Evolutionary conservation across 1,140 invertebrate species (phyloP).

Genomic region (Temnothorax longispinosus): DNA sequence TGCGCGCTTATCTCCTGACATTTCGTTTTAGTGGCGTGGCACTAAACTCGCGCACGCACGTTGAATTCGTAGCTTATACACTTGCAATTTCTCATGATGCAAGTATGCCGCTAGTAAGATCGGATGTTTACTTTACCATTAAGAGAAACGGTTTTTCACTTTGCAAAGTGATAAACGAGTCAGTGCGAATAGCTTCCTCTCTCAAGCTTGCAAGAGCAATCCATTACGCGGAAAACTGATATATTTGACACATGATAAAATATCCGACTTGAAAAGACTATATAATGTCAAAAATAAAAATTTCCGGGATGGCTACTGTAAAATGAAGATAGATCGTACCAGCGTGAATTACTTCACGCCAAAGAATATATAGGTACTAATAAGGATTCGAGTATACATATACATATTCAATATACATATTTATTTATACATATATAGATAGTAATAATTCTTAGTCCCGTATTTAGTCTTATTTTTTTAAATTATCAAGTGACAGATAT

Average conservation of each 20-base stretch:
- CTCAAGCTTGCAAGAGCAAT: neutral
- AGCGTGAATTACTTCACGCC: conserved; percentile 11
- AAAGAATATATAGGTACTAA: neutral
- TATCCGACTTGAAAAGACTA: neutral
- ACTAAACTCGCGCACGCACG: conserved; percentile 32
- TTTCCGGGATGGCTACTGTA: neutral
- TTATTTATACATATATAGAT: neutral
- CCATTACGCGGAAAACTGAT: conserved; percentile 36
- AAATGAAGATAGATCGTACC: conserved; percentile 37
- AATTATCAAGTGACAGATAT: neutral
- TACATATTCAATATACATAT: too few relatives aligned
- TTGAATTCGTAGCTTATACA: conserved; percentile 35
- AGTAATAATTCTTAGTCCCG: neutral
- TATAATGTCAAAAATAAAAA: conserved; percentile 28
- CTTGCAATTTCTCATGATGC: conserved; percentile 39
- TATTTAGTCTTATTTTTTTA: neutral
- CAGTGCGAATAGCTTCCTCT: neutral
- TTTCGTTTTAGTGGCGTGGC: conserved; percentile 41
- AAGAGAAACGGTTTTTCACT: conserved; percentile 38
- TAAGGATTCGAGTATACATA: neutral
- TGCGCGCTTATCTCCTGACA: conserved; percentile 43
- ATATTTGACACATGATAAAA: conserved; percentile 47
- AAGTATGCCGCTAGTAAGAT: conserved; percentile 14
- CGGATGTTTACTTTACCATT: conserved; percentile 4
- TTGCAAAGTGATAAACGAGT: conserved; percentile 9